Percentiles rank a stretch among this genome's conserved stretches.
Conservation (phyloP, 2,797 vertebrate genomes). For the Pipistrellus kuhlii region DNA sequence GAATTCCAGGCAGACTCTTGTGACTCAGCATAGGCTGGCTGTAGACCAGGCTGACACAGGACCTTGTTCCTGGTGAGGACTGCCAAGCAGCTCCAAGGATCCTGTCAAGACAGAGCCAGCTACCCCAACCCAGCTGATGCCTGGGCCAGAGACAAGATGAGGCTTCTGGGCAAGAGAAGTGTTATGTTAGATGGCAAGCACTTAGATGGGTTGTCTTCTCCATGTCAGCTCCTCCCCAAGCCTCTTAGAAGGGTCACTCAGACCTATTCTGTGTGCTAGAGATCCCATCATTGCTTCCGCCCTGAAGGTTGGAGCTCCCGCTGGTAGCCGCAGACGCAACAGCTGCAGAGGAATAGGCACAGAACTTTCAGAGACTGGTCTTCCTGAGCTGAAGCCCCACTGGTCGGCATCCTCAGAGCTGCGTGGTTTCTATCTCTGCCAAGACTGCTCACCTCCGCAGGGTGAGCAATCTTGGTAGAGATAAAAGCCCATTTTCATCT, state of each 20-base stretch:
- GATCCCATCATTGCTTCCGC: background rate
- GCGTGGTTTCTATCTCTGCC: constrained; percentile 10
- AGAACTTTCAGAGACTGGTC: background rate
- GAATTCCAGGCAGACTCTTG: constrained; percentile 56
- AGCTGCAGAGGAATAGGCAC: background rate
- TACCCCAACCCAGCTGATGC: background rate
- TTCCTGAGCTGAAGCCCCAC: background rate
- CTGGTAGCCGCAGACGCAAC: background rate
- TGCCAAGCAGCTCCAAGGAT: background rate
- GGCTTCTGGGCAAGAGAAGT: background rate
- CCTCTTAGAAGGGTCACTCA: constrained; percentile 8
- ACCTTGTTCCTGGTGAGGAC: background rate
- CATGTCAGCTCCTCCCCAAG: background rate
- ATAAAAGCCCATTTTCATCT: background rate
- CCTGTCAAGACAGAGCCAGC: background rate
- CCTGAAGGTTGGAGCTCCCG: background rate
- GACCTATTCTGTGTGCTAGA: background rate
- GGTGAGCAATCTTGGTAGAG: too few species aligned
- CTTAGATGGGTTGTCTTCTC: background rate
- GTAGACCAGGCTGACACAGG: background rate
- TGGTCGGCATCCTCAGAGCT: background rate
- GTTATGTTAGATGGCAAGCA: background rate
- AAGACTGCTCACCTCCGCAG: background rate
- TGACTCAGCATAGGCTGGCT: constrained; percentile 71
- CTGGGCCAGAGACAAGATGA: background rate